phyloP scores from a whole-genome alignment of 2,113 vertebrate genomes.

The Vidua macroura region DNA sequence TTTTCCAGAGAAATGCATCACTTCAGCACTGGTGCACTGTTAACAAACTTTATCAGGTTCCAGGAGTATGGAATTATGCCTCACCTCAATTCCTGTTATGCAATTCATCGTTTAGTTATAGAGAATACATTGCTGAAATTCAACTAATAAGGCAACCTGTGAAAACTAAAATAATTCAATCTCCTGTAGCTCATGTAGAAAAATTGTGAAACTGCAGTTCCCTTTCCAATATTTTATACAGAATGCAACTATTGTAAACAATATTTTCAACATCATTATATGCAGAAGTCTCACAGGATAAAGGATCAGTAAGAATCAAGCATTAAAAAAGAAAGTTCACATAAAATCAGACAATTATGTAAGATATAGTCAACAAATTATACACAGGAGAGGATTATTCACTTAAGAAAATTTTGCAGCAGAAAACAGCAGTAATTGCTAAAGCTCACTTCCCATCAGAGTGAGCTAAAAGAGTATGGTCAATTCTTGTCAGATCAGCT shows the following conservation, averaged over 20 bases:
- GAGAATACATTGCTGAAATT: constrained; percentile 9
- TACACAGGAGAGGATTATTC: not conserved
- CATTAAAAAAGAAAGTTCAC: not conserved
- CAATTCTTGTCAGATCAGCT: not conserved
- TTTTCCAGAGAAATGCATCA: constrained; percentile 45
- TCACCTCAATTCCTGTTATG: not conserved
- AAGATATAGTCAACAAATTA: not conserved
- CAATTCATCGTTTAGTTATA: not conserved
- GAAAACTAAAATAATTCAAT: constrained; percentile 38
- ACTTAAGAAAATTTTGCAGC: not conserved
- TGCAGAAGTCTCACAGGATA: not conserved
- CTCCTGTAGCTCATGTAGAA: not conserved
- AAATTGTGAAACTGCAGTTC: constrained; percentile 27
- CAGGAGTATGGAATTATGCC: not conserved
- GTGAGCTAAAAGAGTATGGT: not conserved
- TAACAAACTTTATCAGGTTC: constrained; percentile 21
- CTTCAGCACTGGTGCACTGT: not conserved
- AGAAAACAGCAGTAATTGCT: not conserved
- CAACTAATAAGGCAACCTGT: not conserved
- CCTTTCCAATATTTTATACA: not conserved
- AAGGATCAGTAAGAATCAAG: not conserved
- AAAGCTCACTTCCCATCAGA: not conserved
- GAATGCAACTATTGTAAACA: not conserved
- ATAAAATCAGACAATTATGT: not conserved
- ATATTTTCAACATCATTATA: not conserved